These are phyloP conservation scores for Drosophila sp. DNA, from an alignment of 1,140 invertebrate genomes.

Conservation along the genomic window DNA sequence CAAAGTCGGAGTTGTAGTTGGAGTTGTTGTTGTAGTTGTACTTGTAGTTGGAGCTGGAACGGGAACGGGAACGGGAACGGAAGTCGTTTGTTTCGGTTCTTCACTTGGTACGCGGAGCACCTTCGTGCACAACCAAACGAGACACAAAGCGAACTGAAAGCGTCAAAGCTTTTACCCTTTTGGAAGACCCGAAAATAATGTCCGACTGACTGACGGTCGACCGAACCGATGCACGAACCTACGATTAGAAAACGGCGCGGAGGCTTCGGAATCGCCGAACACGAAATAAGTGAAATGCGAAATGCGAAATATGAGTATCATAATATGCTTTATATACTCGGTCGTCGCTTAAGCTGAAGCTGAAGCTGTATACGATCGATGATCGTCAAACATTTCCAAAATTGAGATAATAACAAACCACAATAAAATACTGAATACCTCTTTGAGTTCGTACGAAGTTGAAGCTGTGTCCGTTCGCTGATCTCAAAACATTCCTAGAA, in stretches of 20 bases:
- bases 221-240: constrained; percentile 40
- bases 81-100: constrained; percentile 6
- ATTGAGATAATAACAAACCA: constrained; percentile 9
- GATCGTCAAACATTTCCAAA: constrained; percentile 28
- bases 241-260: constrained; percentile 41
- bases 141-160: constrained; percentile 39
- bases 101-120: constrained; percentile 5
- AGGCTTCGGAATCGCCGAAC: constrained; percentile 32
- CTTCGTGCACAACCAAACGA: constrained; percentile 33
- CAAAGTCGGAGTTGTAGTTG: neutral
- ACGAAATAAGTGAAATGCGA: constrained; percentile 53
- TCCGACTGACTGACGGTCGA: constrained; percentile 7
- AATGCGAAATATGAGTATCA: constrained; percentile 44
- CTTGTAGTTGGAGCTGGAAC: no score
- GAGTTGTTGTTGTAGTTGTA: no score
- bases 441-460: no score
- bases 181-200: constrained; percentile 2
- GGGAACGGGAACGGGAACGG: no score
- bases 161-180: constrained; percentile 40
- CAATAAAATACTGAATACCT: neutral
- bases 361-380: constrained; percentile 24
- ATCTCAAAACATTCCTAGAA: constrained; percentile 27
- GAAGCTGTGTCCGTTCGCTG: constrained; percentile 25
- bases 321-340: constrained; percentile 57
- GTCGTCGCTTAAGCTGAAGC: constrained; percentile 21